phyloP scores from a whole-genome alignment of 23 tunicate species.

The Oikopleura vanhoeffeni region DNA sequence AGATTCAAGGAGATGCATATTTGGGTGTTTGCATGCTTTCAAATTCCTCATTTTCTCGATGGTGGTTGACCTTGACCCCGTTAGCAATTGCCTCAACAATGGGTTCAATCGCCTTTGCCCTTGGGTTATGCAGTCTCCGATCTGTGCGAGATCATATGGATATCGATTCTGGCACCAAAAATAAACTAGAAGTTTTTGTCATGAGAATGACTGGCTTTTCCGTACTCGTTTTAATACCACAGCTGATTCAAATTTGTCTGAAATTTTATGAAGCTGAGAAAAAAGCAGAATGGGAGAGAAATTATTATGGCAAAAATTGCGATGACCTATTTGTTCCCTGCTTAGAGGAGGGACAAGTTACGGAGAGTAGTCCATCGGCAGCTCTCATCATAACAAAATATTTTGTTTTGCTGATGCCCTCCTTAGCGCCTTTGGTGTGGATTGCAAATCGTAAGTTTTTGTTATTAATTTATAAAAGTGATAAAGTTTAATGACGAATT shows the following conservation, averaged over 20 bases:
- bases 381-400: background rate
- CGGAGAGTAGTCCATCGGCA: background rate
- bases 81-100: background rate
- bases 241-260: background rate
- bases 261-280: background rate
- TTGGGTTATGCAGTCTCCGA: background rate
- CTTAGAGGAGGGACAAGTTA: background rate
- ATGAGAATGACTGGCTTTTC: constrained; percentile 2
- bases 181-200: background rate
- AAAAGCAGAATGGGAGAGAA: background rate
- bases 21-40: background rate
- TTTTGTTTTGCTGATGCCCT: background rate
- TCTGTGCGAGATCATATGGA: background rate
- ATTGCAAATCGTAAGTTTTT: constrained; percentile 1
- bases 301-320: background rate
- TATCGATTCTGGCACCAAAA: background rate
- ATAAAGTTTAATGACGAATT: too few relatives aligned
- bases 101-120: background rate
- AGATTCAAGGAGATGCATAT: constrained; percentile 4
- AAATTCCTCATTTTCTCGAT: background rate
- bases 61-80: background rate
- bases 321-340: background rate
- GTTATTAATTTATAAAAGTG: background rate
- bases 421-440: background rate
- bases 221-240: background rate